phyloP scores from a whole-genome alignment of 2,797 vertebrate genomes.

The Scolopax bukidnonensis region DNA sequence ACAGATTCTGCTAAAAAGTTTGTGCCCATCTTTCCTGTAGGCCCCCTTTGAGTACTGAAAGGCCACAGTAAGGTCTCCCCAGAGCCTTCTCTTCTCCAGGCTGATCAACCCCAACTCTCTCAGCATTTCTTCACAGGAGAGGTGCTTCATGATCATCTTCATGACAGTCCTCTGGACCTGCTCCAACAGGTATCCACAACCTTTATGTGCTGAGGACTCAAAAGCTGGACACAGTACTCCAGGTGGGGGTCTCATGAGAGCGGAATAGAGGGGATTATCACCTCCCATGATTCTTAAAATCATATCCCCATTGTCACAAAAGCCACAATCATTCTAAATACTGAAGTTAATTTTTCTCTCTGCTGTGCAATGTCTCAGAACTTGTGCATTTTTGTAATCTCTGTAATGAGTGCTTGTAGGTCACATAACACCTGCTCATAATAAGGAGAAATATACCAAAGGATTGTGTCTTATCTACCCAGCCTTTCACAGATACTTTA shows the following conservation, averaged over 20 bases:
- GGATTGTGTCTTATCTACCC: not conserved
- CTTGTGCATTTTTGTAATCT: conserved; percentile 11
- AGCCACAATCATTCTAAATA: not conserved
- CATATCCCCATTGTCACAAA: not conserved
- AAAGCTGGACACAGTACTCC: not conserved
- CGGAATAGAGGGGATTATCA: not conserved
- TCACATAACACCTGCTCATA: not conserved
- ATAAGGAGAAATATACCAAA: not conserved
- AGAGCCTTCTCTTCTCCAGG: no score
- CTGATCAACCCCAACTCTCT: not conserved
- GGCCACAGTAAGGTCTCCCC: not conserved
- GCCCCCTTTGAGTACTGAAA: not conserved
- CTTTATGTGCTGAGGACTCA: not conserved
- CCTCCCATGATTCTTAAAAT: not conserved
- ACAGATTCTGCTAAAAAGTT: not conserved
- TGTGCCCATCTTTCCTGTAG: not conserved
- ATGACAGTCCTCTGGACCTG: not conserved
- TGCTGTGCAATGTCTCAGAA: not conserved
- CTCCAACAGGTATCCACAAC: not conserved
- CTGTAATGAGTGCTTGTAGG: not conserved
- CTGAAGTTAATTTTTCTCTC: not conserved
- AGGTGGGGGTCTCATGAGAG: not conserved
- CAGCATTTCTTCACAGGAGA: not conserved
- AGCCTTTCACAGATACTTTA: not conserved
- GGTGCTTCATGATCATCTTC: not conserved